phyloP scores from a whole-genome alignment of 2,113 vertebrate genomes.

The Hylia prasina region DNA sequence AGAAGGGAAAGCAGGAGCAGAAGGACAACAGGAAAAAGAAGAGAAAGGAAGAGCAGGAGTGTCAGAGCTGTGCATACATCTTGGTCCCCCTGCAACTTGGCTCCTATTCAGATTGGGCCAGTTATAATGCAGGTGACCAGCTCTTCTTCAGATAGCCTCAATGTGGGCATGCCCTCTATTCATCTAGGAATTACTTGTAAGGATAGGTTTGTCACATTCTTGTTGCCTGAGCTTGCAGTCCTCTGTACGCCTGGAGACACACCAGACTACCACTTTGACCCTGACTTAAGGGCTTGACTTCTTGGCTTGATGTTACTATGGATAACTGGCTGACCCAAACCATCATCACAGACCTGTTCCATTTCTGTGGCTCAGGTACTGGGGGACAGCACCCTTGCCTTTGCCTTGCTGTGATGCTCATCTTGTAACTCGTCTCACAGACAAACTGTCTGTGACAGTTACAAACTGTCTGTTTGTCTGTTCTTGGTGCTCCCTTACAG shows the following conservation, averaged over 20 bases:
- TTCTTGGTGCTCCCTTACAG: not conserved
- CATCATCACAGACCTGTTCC: not conserved
- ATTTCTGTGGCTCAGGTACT: not conserved
- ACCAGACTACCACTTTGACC: not conserved
- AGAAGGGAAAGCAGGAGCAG: not conserved
- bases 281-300: not conserved
- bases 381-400: rapidly evolving
- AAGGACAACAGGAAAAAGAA: not conserved
- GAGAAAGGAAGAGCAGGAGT: not conserved
- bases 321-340: not conserved
- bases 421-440: not conserved
- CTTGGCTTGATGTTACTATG: not conserved
- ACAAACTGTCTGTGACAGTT: no score
- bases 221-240: not conserved
- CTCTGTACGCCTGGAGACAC: not conserved
- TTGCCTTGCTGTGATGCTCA: not conserved
- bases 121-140: not conserved
- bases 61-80: not conserved
- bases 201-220: not conserved
- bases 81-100: not conserved
- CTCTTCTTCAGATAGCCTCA: not conserved
- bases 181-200: not conserved
- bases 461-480: not conserved
- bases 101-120: not conserved
- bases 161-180: no score